Percentiles rank a stretch among this genome's conserved stretches.
Evolutionary conservation across 2,797 vertebrate genomes (phyloP).

Genomic region (Notoglanidium macrostoma): DNA sequence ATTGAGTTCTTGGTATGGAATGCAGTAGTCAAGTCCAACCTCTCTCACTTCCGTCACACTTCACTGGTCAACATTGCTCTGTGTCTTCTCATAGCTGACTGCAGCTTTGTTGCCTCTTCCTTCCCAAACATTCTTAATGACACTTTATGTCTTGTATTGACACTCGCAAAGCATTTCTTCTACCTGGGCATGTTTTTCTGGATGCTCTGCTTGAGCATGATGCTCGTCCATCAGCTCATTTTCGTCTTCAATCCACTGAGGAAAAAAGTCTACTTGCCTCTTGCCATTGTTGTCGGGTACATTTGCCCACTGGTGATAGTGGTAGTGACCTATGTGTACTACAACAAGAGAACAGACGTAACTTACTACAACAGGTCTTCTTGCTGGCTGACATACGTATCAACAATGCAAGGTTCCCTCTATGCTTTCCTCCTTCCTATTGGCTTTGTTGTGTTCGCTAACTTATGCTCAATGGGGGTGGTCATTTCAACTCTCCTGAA

Average conservation of each 20-base stretch:
- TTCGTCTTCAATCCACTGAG: conserved; percentile 80
- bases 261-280: conserved; percentile 75
- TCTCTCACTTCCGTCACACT: conserved; percentile 81
- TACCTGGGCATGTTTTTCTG: conserved; percentile 79
- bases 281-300: conserved; percentile 77
- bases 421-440: conserved; percentile 77
- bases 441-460: conserved; percentile 70
- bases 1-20: conserved; percentile 78
- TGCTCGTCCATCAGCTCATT: conserved; percentile 81
- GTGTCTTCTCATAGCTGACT: conserved; percentile 72
- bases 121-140: conserved; percentile 4
- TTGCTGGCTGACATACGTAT: conserved; percentile 74
- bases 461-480: conserved; percentile 75
- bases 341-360: conserved; percentile 46
- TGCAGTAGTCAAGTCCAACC: conserved; percentile 74
- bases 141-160: conserved; percentile 64
- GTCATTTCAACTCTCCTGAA: conserved; percentile 76
- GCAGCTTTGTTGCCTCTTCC: conserved; percentile 69
- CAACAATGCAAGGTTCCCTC: conserved; percentile 69
- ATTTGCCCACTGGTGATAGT: conserved; percentile 71
- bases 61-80: conserved; percentile 77
- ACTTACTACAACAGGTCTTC: conserved; percentile 40
- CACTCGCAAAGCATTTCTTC: conserved; percentile 75
- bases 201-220: conserved; percentile 79
- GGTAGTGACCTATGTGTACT: conserved; percentile 70